These are phyloP conservation scores for Ruditapes philippinarum DNA, from an alignment of 1,140 invertebrate species.

Conservation along the genomic window DNA sequence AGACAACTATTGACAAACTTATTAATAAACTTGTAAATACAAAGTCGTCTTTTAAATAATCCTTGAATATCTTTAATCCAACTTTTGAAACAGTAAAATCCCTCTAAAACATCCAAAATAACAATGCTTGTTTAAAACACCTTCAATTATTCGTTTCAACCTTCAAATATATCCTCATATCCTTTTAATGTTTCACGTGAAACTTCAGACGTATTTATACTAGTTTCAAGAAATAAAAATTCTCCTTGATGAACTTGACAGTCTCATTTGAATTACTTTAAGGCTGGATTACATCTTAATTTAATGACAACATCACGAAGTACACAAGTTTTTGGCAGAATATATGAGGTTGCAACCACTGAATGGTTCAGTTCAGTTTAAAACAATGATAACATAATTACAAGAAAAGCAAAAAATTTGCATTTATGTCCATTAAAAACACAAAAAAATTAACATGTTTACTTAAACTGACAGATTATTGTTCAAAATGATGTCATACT, in stretches of 20 bases:
- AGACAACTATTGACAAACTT: too few relatives aligned
- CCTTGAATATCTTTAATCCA: too few relatives aligned
- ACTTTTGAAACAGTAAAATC: too few relatives aligned
- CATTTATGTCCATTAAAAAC: background rate
- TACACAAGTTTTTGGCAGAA: slow-evolving; percentile 12
- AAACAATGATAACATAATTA: background rate
- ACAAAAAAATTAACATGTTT: background rate
- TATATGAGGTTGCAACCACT: slow-evolving; percentile 12
- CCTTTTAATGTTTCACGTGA: background rate
- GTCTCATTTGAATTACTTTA: slow-evolving; percentile 13
- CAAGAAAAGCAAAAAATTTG: background rate
- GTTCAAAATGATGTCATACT: background rate
- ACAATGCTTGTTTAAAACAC: too few relatives aligned
- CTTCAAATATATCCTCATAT: too few relatives aligned
- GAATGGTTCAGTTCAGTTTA: background rate
- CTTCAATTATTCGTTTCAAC: too few relatives aligned
- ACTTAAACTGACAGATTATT: background rate
- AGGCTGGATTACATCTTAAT: background rate
- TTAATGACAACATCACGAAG: background rate
- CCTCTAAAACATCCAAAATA: too few relatives aligned
- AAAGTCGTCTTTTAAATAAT: too few relatives aligned
- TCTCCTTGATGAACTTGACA: background rate
- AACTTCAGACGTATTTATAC: background rate
- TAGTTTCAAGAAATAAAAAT: slow-evolving; percentile 1
- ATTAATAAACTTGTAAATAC: too few relatives aligned